Evolutionary conservation across 2,888 invertebrate genomes (phyloP), one percentile per base, ranked within the genome.

Genomic region (Julus scandinavius): DNA sequence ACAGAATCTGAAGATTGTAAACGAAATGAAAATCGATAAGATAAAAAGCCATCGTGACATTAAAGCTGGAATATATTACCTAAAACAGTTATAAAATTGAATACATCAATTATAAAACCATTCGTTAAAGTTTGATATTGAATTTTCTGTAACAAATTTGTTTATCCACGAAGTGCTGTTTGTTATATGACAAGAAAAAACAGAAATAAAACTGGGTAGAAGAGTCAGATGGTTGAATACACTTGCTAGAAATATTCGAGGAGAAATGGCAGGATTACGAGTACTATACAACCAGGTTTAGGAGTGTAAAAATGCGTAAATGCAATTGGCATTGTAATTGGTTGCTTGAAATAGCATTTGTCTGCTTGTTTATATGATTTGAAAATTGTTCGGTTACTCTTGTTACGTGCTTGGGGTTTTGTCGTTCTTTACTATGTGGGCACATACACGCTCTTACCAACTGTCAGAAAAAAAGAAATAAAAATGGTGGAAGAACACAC

Each of bases 251-350:
- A 80, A 38, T 80, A 13, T 38, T 80, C 80, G 29, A 80, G 38
- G 80, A 80, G 15, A 80, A 80, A 40, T 29, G 13, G 15, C 80
- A 38, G 29, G 80, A 80, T 80, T 80, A 40, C 38, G 29, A 80
- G 80, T 40, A 80, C 72, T 72, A 80, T 80, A 38, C 38, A 80
- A 15, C 15, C 15, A 80, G 38, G 38, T 40, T 80, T 80, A 80
- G 80, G 15, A 15, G 29, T 40, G 80, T 80, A 80, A 80, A 80
- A 80, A 80, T 80, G 80, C 38, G 13, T 80, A 80, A 80, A 80
- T 80, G 80, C 80, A 80, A 80, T 29, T 80, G 80, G 80, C 80
- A 80, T 80, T 80, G 80, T 80, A 80, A 80, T 80, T 80, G 38
- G 80, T 80, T 15, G 80, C 38, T 29, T 9, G 38, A 80, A 80